Conservation (phyloP, 2,113 vertebrate genomes). For the Herpetotheres cachinnans region DNA sequence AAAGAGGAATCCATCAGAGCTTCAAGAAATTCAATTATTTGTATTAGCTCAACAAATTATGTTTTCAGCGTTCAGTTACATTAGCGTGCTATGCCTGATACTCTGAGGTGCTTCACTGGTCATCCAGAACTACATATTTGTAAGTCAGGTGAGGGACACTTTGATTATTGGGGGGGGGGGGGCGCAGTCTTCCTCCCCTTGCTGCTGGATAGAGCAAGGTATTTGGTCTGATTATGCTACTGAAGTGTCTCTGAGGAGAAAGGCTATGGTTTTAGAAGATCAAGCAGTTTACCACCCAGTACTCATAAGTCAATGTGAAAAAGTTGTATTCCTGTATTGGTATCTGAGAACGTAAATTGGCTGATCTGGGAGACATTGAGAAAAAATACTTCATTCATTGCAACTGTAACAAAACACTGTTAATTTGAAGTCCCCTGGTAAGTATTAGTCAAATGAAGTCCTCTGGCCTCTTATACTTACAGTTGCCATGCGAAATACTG, state of each 20-base stretch:
- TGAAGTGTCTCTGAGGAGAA: background rate
- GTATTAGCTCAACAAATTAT: background rate
- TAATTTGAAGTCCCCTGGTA: background rate
- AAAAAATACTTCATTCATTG: background rate
- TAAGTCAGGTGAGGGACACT: background rate
- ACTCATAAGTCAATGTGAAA: background rate
- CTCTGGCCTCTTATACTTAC: constrained; percentile 79
- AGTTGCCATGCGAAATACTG: constrained; percentile 99
- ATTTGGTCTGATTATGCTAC: background rate
- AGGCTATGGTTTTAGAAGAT: background rate
- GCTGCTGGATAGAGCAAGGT: background rate
- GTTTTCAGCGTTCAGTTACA: background rate
- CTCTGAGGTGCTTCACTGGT: background rate
- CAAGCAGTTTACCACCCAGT: background rate
- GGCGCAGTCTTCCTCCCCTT: background rate
- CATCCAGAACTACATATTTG: background rate
- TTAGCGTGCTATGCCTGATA: background rate
- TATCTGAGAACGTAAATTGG: background rate
- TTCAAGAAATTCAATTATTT: background rate
- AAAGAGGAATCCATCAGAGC: background rate
- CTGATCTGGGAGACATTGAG: background rate
- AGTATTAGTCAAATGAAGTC: background rate
- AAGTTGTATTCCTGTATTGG: background rate
- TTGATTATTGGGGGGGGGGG: rapidly evolving
- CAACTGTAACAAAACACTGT: background rate